phyloP scores from a whole-genome alignment of 92 coral and sea anemone genomes.

The Porites cylindrica region DNA sequence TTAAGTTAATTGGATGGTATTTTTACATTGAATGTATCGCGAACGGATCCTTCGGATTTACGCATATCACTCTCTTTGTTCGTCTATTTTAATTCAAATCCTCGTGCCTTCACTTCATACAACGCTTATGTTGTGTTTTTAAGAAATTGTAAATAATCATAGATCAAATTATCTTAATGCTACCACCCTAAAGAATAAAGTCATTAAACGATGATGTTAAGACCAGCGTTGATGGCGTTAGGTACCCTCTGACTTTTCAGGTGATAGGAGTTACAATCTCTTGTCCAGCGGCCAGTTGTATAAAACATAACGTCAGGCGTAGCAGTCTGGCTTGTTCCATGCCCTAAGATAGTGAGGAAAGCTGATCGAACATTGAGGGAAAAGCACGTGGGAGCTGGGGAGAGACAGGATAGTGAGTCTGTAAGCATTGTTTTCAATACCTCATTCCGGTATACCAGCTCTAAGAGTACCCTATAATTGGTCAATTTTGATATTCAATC shows the following conservation, averaged over 20 bases:
- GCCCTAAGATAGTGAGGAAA: too few species aligned
- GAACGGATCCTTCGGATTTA: background rate
- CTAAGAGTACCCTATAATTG: too few species aligned
- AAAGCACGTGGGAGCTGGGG: too few species aligned
- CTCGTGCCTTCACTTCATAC: background rate
- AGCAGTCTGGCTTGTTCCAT: too few species aligned
- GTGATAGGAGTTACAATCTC: background rate
- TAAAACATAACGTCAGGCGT: too few species aligned
- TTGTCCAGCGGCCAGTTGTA: too few species aligned
- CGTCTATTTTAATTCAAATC: conserved; percentile 1
- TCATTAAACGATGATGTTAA: background rate
- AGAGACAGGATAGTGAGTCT: too few species aligned
- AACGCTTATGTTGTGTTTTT: background rate
- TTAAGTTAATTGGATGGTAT: conserved; percentile 11
- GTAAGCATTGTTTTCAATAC: too few species aligned
- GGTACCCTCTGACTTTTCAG: too few species aligned
- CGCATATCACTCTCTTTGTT: background rate
- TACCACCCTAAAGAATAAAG: background rate
- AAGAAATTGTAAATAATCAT: conserved; percentile 18
- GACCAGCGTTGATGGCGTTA: conserved; percentile 15
- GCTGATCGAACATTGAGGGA: too few species aligned
- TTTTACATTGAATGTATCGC: background rate
- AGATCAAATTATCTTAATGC: conserved; percentile 11
- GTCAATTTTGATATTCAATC: too few species aligned
- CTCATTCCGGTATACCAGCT: too few species aligned